phyloP scores from a whole-genome alignment of 1,140 invertebrate species.

The Berghia stephanieae region DNA sequence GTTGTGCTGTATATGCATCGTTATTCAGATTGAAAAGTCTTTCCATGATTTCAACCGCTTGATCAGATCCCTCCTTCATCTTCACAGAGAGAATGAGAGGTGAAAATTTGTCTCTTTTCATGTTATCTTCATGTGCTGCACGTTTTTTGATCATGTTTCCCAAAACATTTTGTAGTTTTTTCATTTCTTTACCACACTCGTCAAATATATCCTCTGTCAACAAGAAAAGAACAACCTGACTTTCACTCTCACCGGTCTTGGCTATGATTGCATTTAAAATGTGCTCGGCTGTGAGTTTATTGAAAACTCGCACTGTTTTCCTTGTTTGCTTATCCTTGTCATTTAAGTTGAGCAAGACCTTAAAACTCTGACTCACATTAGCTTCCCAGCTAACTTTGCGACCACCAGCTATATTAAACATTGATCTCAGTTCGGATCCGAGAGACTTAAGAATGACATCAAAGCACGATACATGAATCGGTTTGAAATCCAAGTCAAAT shows the following conservation, averaged over 20 bases:
- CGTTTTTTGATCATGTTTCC: constrained; percentile 40
- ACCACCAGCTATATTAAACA: background rate
- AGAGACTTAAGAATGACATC: constrained; percentile 35
- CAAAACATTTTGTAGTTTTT: constrained; percentile 36
- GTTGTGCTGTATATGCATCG: constrained; percentile 45
- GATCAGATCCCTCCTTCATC: constrained; percentile 35
- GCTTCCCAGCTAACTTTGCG: constrained; percentile 40
- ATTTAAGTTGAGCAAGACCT: constrained; percentile 38
- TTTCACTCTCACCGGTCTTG: constrained; percentile 22
- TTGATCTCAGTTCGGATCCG: background rate
- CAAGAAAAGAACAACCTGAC: constrained; percentile 36
- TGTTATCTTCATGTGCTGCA: constrained; percentile 22
- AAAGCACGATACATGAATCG: constrained; percentile 39
- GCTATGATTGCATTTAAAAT: constrained; percentile 37
- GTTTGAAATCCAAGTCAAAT: constrained; percentile 40
- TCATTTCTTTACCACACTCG: constrained; percentile 14
- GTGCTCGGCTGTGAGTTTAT: constrained; percentile 36
- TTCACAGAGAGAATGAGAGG: constrained; percentile 38
- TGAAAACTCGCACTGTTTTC: constrained; percentile 34
- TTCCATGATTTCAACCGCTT: constrained; percentile 36
- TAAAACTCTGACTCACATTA: constrained; percentile 35
- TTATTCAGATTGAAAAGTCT: constrained; percentile 34
- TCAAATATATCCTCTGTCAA: constrained; percentile 35
- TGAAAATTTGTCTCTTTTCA: constrained; percentile 38
- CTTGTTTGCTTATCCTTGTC: constrained; percentile 25